phyloP scores from a whole-genome alignment of 2,888 invertebrate genomes.

The Drosophila maculinotata region DNA sequence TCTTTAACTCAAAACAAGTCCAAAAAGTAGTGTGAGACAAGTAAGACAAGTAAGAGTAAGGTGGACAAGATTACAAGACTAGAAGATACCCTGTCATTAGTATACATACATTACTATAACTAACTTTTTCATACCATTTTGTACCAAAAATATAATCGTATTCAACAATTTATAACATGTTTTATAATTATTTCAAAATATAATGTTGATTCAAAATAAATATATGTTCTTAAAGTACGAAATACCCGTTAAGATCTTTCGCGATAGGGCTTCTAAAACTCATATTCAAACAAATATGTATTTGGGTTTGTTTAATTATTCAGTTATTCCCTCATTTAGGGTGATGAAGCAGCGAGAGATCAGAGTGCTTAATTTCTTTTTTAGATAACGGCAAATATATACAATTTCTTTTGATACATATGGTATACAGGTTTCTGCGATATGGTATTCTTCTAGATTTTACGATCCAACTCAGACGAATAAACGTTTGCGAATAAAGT shows the following conservation, averaged over 20 bases:
- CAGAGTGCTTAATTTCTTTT: conserved; percentile 20
- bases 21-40: conserved; percentile 53
- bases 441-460: conserved; percentile 19
- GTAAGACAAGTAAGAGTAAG: conserved; percentile 19
- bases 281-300: conserved; percentile 33
- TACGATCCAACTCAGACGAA: no score
- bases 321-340: conserved; percentile 46
- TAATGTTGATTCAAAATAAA: no score
- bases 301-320: conserved; percentile 53
- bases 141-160: no score
- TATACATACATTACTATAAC: neutral
- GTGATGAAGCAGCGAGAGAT: conserved; percentile 8
- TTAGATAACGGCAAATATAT: conserved; percentile 42
- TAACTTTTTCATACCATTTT: no score
- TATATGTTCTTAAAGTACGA: neutral
- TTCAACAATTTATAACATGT: no score
- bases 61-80: conserved; percentile 12
- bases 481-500: conserved; percentile 37
- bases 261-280: neutral
- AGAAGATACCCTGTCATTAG: conserved; percentile 33
- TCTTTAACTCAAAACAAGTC: conserved; percentile 63
- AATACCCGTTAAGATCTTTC: conserved; percentile 15
- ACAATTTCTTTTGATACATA: conserved; percentile 34
- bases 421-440: conserved; percentile 42
- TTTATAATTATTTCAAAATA: no score